Evolutionary conservation across 2,797 vertebrate species (phyloP).

Genomic region (Cyprinella venusta): DNA sequence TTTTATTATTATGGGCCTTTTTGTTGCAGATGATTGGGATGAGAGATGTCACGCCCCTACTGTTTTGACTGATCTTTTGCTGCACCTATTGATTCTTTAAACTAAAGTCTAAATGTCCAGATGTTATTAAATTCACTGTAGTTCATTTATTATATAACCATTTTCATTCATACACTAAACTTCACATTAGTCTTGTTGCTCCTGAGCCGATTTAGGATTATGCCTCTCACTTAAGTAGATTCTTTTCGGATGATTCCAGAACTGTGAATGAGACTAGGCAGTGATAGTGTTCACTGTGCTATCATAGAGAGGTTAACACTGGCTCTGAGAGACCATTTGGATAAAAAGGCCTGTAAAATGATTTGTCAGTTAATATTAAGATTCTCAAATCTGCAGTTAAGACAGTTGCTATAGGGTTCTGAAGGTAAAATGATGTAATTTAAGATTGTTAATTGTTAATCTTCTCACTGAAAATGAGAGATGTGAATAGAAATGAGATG

Average conservation of each 20-base stretch:
- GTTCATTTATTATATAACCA: not conserved
- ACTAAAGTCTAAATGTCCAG: not conserved
- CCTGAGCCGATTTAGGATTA: conserved; percentile 8
- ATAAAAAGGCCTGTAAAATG: not conserved
- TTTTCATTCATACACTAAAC: not conserved
- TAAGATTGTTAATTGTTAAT: conserved; percentile 15
- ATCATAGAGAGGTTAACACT: not conserved
- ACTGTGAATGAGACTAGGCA: not conserved
- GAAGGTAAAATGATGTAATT: not conserved
- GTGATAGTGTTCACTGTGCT: conserved; percentile 1
- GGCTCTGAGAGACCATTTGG: not conserved
- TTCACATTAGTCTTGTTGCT: not conserved
- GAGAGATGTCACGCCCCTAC: not conserved
- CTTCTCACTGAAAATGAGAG: conserved; percentile 9
- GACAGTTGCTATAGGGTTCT: conserved; percentile 3
- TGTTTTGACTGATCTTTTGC: not conserved
- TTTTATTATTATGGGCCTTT: not conserved
- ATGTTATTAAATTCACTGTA: not conserved
- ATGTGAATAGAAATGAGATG: not conserved
- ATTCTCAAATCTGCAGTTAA: not conserved
- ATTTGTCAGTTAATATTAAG: not conserved
- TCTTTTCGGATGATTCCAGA: conserved; percentile 17
- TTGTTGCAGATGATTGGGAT: not conserved
- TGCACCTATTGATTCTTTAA: not conserved
- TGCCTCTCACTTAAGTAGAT: not conserved